A percentile compares a stretch with the other conserved stretches of the same genome.
Conservation (phyloP, 2,888 invertebrate genomes). For the Sepioteuthis lessoniana region DNA sequence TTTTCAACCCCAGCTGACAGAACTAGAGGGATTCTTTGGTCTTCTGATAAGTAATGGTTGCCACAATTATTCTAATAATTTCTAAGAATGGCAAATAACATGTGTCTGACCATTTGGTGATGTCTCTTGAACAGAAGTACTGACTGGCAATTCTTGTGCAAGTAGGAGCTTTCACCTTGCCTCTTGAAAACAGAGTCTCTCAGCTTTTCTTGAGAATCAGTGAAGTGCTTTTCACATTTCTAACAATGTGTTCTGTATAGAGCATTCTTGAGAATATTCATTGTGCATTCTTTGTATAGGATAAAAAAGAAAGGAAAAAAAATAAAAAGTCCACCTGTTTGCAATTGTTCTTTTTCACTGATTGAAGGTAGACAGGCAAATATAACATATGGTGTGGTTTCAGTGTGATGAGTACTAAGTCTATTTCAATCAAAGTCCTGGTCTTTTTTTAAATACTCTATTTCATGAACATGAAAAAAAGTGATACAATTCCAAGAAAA, state of each 20-base stretch:
- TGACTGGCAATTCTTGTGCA: background rate
- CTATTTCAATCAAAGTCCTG: no score
- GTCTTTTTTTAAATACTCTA: no score
- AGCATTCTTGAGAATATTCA: background rate
- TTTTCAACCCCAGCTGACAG: no score
- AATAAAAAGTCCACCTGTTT: background rate
- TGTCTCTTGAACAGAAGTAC: background rate
- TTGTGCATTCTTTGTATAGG: background rate
- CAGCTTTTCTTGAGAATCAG: background rate
- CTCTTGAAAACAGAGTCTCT: background rate
- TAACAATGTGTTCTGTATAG: background rate
- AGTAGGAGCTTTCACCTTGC: background rate
- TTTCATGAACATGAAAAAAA: no score
- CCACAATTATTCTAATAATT: background rate
- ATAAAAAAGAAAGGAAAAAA: background rate
- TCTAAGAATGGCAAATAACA: slow-evolving; percentile 33
- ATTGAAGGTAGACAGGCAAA: background rate
- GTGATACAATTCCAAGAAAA: no score
- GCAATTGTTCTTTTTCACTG: background rate
- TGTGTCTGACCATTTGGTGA: background rate
- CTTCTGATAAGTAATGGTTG: background rate
- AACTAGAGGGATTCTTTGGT: background rate
- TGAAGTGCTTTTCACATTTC: background rate
- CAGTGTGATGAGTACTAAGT: no score
- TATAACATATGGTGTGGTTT: no score